Evolutionary conservation across 2,888 invertebrate genomes (phyloP).

Genomic region (Drosophila subquinaria): DNA sequence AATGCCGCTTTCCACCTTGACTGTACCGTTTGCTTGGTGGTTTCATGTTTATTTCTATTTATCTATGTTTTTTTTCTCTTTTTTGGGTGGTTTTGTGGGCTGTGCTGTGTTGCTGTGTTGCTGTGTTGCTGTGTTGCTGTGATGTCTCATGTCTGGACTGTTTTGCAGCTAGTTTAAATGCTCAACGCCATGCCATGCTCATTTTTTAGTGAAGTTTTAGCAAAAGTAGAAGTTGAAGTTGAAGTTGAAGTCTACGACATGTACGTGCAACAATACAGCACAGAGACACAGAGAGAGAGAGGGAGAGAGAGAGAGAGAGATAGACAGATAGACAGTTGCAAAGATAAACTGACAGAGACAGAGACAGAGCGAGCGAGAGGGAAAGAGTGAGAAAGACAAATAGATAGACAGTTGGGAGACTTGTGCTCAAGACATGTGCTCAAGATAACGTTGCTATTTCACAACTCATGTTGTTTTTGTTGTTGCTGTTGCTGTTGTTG

Average conservation of each 20-base stretch:
- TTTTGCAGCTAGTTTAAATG: constrained; percentile 82
- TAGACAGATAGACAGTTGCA: constrained; percentile 7
- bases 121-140: neutral
- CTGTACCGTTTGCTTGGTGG: constrained; percentile 27
- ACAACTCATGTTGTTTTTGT: constrained; percentile 25
- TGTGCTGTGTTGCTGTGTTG: neutral
- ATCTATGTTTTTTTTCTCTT: neutral
- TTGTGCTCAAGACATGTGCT: constrained; percentile 52
- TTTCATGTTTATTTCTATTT: neutral
- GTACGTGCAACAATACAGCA: constrained; percentile 79
- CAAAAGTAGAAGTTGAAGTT: constrained; percentile 40
- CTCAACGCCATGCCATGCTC: constrained; percentile 79
- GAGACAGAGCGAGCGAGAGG: constrained; percentile 9
- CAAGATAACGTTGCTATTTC: constrained; percentile 47
- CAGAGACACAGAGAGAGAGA: constrained; percentile 4
- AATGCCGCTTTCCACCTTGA: constrained; percentile 58
- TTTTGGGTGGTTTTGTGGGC: neutral
- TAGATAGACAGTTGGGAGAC: constrained; percentile 21
- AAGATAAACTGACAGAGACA: constrained; percentile 13
- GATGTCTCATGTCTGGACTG: constrained; percentile 64
- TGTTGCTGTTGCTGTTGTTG: constrained; percentile 32
- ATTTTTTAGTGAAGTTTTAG: constrained; percentile 81
- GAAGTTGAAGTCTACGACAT: constrained; percentile 76
- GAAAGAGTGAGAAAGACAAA: constrained; percentile 16
- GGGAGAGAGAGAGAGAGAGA: constrained; percentile 13